A percentile compares a stretch with the other conserved stretches of the same genome.
These are phyloP conservation scores for Brachylomia viminalis DNA, from an alignment of 2,888 invertebrate genomes.

Conservation along the genomic window DNA sequence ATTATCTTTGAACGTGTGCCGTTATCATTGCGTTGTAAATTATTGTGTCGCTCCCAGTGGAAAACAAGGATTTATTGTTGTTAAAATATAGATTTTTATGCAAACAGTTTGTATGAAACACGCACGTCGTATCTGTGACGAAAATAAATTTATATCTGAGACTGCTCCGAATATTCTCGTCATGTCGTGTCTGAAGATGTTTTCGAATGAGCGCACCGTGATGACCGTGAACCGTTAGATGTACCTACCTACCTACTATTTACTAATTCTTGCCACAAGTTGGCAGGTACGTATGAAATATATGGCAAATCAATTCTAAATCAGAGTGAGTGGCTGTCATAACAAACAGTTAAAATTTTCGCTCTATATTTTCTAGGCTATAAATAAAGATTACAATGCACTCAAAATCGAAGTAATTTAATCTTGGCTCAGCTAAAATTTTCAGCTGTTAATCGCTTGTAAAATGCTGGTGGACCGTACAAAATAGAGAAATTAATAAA, in stretches of 20 bases:
- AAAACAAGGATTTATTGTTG: conserved; percentile 72
- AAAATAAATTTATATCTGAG: conserved; percentile 74
- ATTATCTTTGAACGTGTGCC: conserved; percentile 79
- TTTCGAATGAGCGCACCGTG: conserved; percentile 26
- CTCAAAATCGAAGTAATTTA: neutral
- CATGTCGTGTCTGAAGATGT: conserved; percentile 50
- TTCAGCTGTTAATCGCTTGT: conserved; percentile 1
- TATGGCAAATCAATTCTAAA: neutral
- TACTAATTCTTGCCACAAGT: conserved; percentile 62
- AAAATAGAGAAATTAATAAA: conserved; percentile 31
- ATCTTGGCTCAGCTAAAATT: conserved; percentile 11
- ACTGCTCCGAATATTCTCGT: conserved; percentile 58
- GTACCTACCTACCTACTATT: neutral
- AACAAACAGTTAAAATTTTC: neutral
- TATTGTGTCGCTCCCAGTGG: conserved; percentile 78
- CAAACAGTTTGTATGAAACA: conserved; percentile 45
- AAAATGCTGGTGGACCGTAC: neutral
- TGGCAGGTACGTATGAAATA: neutral
- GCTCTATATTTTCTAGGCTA: neutral
- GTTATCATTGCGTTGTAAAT: conserved; percentile 84
- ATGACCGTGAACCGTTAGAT: conserved; percentile 21
- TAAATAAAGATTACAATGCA: neutral
- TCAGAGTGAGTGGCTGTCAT: neutral
- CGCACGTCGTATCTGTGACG: conserved; percentile 64
- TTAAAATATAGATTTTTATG: conserved; percentile 64